phyloP scores from a whole-genome alignment of 2,113 vertebrate genomes.

The Panthera uncia region DNA sequence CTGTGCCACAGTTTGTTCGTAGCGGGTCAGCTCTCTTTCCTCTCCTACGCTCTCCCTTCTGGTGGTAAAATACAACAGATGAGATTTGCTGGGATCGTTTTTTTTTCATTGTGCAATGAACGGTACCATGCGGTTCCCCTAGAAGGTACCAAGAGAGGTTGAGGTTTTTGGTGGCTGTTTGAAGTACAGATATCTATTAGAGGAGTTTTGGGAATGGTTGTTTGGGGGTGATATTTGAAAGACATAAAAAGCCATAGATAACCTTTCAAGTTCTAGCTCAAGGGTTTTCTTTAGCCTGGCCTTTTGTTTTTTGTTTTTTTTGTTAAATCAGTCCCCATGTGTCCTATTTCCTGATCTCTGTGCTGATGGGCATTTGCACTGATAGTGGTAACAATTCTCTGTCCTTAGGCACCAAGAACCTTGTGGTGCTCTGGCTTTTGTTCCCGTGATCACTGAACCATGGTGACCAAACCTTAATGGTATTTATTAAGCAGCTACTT shows the following conservation, averaged over 20 bases:
- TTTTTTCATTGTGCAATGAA: not conserved
- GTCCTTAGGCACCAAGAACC: not conserved
- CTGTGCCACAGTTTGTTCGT: fast-evolving
- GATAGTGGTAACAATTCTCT: fast-evolving
- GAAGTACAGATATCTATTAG: not conserved
- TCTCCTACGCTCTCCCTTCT: not conserved
- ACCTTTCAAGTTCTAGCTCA: not conserved
- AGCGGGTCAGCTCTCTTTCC: fast-evolving
- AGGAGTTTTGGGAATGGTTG: not conserved
- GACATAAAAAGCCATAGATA: not conserved
- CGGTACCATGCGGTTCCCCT: not conserved
- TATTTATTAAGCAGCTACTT: not conserved
- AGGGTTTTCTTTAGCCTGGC: not conserved
- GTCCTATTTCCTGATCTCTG: not conserved
- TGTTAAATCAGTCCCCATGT: not conserved
- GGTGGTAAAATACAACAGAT: not conserved
- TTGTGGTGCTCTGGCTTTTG: no score
- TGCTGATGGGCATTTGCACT: fast-evolving
- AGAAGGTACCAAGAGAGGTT: not conserved
- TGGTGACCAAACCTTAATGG: not conserved
- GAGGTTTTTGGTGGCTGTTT: not conserved
- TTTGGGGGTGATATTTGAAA: not conserved
- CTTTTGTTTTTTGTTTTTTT: not conserved
- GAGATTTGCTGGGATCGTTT: no score
- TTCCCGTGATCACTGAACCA: not conserved